Evolutionary conservation across 2,797 vertebrate genomes (phyloP).

Genomic region (Chanos chanos): DNA sequence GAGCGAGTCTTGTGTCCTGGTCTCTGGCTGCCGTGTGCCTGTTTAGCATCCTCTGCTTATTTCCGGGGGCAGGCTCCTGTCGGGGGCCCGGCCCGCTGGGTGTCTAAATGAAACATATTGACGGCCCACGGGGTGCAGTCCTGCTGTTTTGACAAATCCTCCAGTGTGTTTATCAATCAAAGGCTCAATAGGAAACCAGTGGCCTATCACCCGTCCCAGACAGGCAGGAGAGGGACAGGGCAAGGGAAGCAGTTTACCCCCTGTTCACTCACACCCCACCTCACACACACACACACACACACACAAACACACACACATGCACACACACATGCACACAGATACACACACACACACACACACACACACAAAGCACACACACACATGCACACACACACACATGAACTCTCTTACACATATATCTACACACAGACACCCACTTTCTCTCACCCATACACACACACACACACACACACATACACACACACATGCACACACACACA

Average conservation of each 20-base stretch:
- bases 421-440: too few species aligned
- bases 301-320: too few species aligned
- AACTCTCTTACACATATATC: too few species aligned
- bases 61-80: slow-evolving; percentile 76
- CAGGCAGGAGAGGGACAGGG: too few species aligned
- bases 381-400: too few species aligned
- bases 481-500: neutral
- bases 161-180: slow-evolving; percentile 94
- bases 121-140: slow-evolving; percentile 85
- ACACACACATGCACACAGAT: too few species aligned
- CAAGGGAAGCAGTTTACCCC: neutral
- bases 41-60: slow-evolving; percentile 77
- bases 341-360: too few species aligned
- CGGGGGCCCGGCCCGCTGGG: slow-evolving; percentile 73
- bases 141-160: slow-evolving; percentile 94
- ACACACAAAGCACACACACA: too few species aligned
- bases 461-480: neutral
- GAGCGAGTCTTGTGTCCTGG: too few species aligned
- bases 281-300: too few species aligned
- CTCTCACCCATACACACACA: neutral
- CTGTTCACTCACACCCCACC: neutral
- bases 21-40: slow-evolving; percentile 73
- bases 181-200: slow-evolving; percentile 61
- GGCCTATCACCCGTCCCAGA: slow-evolving; percentile 42
- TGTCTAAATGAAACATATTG: slow-evolving; percentile 93